phyloP scores from a whole-genome alignment of 1,140 invertebrate genomes.

The Macrosteles quadrilineatus region DNA sequence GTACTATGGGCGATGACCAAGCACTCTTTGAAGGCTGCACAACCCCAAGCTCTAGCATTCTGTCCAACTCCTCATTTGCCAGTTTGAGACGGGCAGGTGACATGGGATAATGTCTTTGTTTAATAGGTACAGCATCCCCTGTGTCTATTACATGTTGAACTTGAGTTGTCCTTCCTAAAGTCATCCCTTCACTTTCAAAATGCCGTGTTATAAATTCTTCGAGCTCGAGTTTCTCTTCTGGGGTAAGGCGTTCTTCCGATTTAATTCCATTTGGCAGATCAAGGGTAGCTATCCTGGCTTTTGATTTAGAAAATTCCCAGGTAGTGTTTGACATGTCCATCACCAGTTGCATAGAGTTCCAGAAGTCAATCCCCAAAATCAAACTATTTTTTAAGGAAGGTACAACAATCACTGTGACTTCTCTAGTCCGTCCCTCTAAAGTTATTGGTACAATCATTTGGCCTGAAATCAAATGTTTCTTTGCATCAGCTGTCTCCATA shows the following conservation, averaged over 20 bases:
- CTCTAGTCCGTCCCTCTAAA: background rate
- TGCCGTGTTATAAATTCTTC: background rate
- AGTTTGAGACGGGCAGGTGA: background rate
- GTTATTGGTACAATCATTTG: background rate
- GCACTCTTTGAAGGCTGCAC: background rate
- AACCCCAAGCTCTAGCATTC: background rate
- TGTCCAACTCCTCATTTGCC: background rate
- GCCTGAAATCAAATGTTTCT: background rate
- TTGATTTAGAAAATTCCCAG: background rate
- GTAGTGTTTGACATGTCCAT: background rate
- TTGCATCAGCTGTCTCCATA: background rate
- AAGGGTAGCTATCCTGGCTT: background rate
- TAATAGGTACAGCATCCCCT: background rate
- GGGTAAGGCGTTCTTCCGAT: background rate
- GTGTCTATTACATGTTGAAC: conserved; percentile 1
- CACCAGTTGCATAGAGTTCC: background rate
- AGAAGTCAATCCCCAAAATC: background rate
- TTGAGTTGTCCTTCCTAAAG: background rate
- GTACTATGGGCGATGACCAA: background rate
- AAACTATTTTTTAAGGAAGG: background rate
- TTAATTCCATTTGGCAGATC: background rate
- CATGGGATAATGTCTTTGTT: background rate
- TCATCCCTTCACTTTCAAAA: background rate
- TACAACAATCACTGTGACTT: background rate
- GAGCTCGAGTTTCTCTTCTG: background rate